A percentile compares a stretch with the other conserved stretches of the same genome.
Conservation (phyloP, 1,140 invertebrate genomes). For the Drosophila lini region DNA sequence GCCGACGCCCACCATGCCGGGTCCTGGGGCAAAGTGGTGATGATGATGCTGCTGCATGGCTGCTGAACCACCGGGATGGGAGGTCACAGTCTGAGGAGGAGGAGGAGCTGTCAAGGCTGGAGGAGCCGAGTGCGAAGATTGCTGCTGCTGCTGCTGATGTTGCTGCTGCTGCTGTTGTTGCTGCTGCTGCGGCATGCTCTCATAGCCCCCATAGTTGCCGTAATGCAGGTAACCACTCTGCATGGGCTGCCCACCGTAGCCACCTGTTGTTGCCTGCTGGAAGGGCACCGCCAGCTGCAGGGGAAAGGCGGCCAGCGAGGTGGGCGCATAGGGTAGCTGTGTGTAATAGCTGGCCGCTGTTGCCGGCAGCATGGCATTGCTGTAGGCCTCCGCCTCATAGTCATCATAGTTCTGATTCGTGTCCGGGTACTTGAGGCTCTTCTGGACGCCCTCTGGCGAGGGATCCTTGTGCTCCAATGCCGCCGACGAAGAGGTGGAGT, state of each 20-base stretch:
- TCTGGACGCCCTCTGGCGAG: conserved; percentile 85
- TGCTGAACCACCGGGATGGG: conserved; percentile 1
- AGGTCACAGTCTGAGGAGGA: conserved; percentile 47
- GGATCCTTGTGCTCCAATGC: conserved; percentile 53
- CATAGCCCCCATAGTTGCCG: conserved; percentile 69
- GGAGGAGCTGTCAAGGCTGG: conserved; percentile 20
- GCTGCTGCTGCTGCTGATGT: conserved; percentile 33
- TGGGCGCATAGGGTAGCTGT: conserved; percentile 68
- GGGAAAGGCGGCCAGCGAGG: conserved; percentile 64
- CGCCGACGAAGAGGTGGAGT: conserved; percentile 56
- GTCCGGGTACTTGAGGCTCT: conserved; percentile 88
- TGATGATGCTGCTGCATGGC: conserved; percentile 50
- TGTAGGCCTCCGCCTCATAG: conserved; percentile 86
- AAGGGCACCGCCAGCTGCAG: conserved; percentile 76
- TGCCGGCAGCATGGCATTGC: conserved; percentile 84
- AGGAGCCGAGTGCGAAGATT: conserved; percentile 29
- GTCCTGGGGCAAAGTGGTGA: conserved; percentile 48
- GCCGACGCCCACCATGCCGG: conserved; percentile 52
- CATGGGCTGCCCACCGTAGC: conserved; percentile 60
- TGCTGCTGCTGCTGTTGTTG: conserved; percentile 30
- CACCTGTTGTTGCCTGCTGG: conserved; percentile 53
- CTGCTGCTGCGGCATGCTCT: conserved; percentile 32
- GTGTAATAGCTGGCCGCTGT: conserved; percentile 69
- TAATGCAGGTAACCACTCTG: conserved; percentile 73
- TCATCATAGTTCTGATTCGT: conserved; percentile 84